A percentile compares a stretch with the other conserved stretches of the same genome.
Evolutionary conservation across 2,888 invertebrate genomes (phyloP).

Genomic region (Lissonota sp.): DNA sequence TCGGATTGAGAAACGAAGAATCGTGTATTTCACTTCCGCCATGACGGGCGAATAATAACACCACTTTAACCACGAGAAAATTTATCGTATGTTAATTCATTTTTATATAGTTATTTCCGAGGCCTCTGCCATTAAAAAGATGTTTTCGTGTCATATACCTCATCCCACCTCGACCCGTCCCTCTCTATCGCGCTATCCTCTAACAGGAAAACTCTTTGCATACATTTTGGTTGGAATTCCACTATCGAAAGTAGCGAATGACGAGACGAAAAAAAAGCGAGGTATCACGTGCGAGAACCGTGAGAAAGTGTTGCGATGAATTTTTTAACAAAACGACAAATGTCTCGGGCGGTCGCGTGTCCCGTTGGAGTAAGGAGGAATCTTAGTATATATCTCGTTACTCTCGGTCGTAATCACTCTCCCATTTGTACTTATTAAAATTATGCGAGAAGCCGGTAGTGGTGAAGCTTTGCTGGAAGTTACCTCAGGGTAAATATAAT

Average conservation of each 20-base stretch:
- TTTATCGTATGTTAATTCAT: constrained; percentile 32
- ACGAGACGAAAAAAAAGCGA: constrained; percentile 7
- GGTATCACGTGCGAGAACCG: constrained; percentile 28
- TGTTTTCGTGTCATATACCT: not conserved
- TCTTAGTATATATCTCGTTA: constrained; percentile 1
- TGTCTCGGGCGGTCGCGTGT: not conserved
- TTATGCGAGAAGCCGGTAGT: constrained; percentile 40
- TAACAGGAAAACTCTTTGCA: not conserved
- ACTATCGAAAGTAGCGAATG: constrained; percentile 44
- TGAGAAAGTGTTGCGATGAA: constrained; percentile 60
- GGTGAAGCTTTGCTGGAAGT: constrained; percentile 24
- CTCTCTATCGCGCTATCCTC: not conserved
- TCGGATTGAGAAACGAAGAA: constrained; percentile 20
- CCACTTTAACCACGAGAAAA: constrained; percentile 16
- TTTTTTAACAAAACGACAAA: constrained; percentile 1
- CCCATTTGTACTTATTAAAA: constrained; percentile 10
- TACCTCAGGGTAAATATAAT: constrained; percentile 13
- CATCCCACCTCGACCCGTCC: not conserved
- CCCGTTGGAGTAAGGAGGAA: not conserved
- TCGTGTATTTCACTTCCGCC: constrained; percentile 61
- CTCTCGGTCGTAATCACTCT: not conserved
- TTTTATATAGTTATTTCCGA: not conserved
- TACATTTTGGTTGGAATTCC: constrained; percentile 1
- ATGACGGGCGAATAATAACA: constrained; percentile 32
- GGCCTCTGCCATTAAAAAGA: not conserved